Evolutionary conservation across 2,797 vertebrate species (phyloP), one percentile per base, ranked within the genome.

Genomic region (Acomys russatus): DNA sequence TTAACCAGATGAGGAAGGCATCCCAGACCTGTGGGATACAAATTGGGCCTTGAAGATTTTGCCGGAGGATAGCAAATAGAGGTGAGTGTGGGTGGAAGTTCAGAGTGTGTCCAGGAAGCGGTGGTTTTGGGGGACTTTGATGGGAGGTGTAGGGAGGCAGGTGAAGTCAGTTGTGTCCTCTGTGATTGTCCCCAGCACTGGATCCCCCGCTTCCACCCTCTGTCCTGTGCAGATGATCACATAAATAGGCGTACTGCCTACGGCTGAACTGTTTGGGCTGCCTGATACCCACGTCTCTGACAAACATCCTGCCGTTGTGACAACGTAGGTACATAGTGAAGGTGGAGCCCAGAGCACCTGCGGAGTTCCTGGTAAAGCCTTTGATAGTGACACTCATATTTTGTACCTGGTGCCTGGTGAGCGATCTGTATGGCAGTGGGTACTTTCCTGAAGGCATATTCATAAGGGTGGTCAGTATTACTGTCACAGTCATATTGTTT

Each of bases 21-120:
- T 70, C 73, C 35, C 38, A 76, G 74, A 95, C 15, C 73, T 9
- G 44, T 73, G 94, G 54, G 2, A 0, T 88, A 92, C 80, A 73
- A 61, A 54, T 8, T 88, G 66, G 78, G 17, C 20, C 44, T 94
- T 76, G 33, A 80, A 28, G 56, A 92, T 68, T 92, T 94, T 71
- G 56, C 44, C 77, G 6, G 51, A 56, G 23, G 63, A 49, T 74
- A 15, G 33, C 44, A 51, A 61, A n/a, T 3, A 2, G 77, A 88
- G 86, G 28, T 8, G 2, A 23, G 20, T 33, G 17, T 38, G 66
- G 20, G 2, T 8, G 22, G 9, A 56, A 17, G 33, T 61, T 23
- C 5, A 15, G 44, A 6, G 7, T 7, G 0, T 51, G 88, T 54
- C 82, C 63, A 56, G 79, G 77, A 64, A 44, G 7, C 30, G 20